Conservation (phyloP, 2,888 invertebrate species). For the Metalampra italica region DNA sequence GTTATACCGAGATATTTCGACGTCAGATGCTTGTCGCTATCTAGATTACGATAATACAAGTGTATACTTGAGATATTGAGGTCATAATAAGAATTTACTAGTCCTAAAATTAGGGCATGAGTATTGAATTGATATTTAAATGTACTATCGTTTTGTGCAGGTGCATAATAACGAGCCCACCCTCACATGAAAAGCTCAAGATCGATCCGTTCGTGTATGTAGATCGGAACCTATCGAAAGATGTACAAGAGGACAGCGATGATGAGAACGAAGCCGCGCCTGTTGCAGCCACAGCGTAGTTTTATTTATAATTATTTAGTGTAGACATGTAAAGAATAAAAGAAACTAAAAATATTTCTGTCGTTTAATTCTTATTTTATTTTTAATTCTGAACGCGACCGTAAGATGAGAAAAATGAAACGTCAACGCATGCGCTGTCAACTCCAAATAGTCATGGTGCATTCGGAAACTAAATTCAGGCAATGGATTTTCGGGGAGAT, state of each 20-base stretch:
- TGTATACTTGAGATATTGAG: too few species aligned
- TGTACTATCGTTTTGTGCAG: constrained; percentile 48
- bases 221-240: constrained; percentile 48
- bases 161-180: constrained; percentile 80
- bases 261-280: constrained; percentile 51
- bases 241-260: constrained; percentile 64
- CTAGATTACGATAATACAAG: too few species aligned
- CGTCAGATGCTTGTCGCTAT: too few species aligned
- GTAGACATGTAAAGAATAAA: constrained; percentile 16
- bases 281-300: constrained; percentile 41
- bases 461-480: constrained; percentile 2
- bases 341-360: constrained; percentile 2
- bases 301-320: constrained; percentile 11
- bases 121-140: not conserved
- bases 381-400: constrained; percentile 12
- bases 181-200: constrained; percentile 82
- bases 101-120: too few species aligned
- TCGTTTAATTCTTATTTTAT: not conserved
- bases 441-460: constrained; percentile 2
- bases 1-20: too few species aligned
- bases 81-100: too few species aligned
- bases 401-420: constrained; percentile 7
- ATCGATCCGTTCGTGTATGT: constrained; percentile 81
- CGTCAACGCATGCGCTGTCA: constrained; percentile 17
- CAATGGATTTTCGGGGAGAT: not conserved